Conservation (phyloP, 2,797 vertebrate species). For the Rousettus madagascariensis region DNA sequence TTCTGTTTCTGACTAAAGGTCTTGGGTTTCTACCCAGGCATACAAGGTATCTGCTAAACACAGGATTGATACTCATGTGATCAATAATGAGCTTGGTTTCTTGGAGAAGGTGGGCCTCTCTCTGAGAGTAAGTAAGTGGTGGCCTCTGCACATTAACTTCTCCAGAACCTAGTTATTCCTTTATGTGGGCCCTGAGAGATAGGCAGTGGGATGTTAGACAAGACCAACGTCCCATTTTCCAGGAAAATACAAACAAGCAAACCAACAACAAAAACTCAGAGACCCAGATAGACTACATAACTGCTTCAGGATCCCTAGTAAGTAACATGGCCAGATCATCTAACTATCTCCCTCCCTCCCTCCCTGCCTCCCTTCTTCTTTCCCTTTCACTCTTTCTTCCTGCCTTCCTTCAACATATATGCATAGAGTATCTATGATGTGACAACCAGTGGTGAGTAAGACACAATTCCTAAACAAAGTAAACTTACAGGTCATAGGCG, state of each 20-base stretch:
- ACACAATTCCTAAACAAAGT: neutral
- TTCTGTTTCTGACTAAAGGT: neutral
- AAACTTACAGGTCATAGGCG: neutral
- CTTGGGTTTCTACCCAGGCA: neutral
- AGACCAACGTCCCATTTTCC: neutral
- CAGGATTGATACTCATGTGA: neutral
- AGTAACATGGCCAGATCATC: neutral
- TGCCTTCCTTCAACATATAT: neutral
- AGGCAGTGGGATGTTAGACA: neutral
- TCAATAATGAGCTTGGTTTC: neutral
- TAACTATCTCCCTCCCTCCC: too few species aligned
- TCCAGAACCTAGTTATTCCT: neutral
- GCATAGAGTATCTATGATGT: neutral
- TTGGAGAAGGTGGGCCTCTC: neutral
- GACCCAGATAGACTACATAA: neutral
- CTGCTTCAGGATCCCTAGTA: neutral
- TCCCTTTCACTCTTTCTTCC: neutral
- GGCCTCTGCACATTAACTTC: neutral
- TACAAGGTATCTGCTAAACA: neutral
- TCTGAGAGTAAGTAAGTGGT: neutral
- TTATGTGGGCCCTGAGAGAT: neutral
- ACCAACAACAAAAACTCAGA: neutral
- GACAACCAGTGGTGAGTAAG: neutral
- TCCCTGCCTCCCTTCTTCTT: too few species aligned
- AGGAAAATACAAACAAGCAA: accelerated